These are phyloP conservation scores for Sarcophaga peregrina DNA, from an alignment of 1,140 invertebrate species.

Conservation along the genomic window DNA sequence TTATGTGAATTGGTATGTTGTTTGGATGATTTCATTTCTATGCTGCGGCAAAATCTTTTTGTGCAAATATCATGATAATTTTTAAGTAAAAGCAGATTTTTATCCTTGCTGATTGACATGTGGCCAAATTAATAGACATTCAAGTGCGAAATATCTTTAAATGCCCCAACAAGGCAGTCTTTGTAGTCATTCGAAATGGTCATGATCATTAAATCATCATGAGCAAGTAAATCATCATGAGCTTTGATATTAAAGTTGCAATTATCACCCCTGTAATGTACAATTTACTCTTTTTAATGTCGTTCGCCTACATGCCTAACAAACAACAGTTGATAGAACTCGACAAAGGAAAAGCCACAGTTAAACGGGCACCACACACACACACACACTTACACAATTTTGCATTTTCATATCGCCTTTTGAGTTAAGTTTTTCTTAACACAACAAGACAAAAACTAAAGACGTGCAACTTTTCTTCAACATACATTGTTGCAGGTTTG, in stretches of 20 bases:
- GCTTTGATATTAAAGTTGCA: conserved; percentile 16
- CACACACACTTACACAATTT: not conserved
- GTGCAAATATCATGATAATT: not conserved
- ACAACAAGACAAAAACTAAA: not conserved
- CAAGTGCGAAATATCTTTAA: conserved; percentile 13
- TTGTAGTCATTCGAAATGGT: not conserved
- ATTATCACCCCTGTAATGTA: conserved; percentile 38
- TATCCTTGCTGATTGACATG: conserved; percentile 23
- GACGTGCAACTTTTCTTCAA: conserved; percentile 26
- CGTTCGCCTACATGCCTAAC: not conserved
- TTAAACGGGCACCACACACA: not conserved
- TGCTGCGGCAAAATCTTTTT: not conserved
- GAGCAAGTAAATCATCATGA: conserved; percentile 22
- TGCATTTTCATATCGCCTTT: not conserved
- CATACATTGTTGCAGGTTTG: conserved; percentile 20
- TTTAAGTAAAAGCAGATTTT: not conserved
- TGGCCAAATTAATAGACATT: conserved; percentile 38
- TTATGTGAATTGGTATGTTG: conserved; percentile 25
- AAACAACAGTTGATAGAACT: not conserved
- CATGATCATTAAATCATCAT: conserved; percentile 24
- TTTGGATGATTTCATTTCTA: conserved; percentile 14
- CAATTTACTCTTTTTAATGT: conserved; percentile 28
- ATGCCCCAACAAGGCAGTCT: not conserved
- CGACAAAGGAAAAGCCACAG: not conserved
- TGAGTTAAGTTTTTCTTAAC: conserved; percentile 24